Evolutionary conservation across 2,797 vertebrate genomes (phyloP), one percentile per base, ranked within the genome.

Genomic region (Sebastiscus tertius): DNA sequence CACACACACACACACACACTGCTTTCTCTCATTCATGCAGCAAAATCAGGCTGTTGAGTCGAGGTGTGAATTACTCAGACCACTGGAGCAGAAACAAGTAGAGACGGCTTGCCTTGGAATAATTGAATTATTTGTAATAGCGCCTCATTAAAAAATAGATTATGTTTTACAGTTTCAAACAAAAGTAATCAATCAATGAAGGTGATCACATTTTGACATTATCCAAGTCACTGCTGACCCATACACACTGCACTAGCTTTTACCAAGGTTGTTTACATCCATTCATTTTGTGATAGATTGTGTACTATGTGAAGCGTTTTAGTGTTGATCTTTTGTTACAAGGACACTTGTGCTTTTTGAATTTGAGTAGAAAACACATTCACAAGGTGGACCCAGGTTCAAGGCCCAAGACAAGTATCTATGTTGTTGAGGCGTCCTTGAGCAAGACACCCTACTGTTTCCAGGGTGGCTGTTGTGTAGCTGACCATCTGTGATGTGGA

Each of bases 101-200:
- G 84, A 84, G 90, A 84, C 79, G 39, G 77, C 84, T 88, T 77
- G 88, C 83, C 87, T 83, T 71, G 55, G 85, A 89, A 92, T 94
- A 92, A 94, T 93, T 94, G 59, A 94, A 94, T 96, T 94, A 94
- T 94, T 92, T 91, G 81, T 93, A 94, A 95, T 92, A 77, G 87
- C 33, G 29, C 81, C 88, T 91, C 89, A 88, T 94, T 95, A 93
- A 93, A 54, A 88, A 90, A 80, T 71, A 84, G 87, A 92, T 91
- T 88, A 82, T 86, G 72, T 81, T 75, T 89, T 93, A 84, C 83
- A 83, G 27, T 87, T 80, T 77, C 62, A 84, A 83, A 93, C 80
- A 86, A 89, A 91, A 89, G 80, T 75, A 83, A 92, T 93, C 89
- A 89, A 91, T 94, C 91, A 92, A 68, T 84, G 72, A 90, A 86